phyloP scores from a whole-genome alignment of 2,797 vertebrate species.

The Balearica regulorum region DNA sequence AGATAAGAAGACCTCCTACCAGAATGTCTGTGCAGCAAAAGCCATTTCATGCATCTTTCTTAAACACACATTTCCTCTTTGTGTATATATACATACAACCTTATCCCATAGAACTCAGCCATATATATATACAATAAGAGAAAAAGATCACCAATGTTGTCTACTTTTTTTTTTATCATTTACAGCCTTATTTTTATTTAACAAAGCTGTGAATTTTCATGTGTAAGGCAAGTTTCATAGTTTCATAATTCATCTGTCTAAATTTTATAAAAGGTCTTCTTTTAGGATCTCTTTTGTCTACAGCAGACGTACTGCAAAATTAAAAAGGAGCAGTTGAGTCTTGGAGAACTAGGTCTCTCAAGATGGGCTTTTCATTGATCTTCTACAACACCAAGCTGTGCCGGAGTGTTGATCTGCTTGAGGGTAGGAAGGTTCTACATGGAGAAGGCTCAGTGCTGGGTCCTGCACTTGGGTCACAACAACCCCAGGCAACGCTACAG shows the following conservation, averaged over 20 bases:
- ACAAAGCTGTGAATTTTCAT: neutral
- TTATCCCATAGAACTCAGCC: neutral
- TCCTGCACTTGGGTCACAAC: too few species aligned
- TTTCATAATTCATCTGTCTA: neutral
- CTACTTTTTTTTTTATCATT: neutral
- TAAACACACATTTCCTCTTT: neutral
- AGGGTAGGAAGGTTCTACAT: too few species aligned
- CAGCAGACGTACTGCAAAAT: neutral
- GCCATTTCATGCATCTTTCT: neutral
- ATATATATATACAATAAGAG: neutral
- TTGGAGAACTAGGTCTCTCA: neutral
- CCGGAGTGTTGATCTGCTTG: too few species aligned
- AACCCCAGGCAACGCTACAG: too few species aligned
- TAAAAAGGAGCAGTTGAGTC: fast-evolving
- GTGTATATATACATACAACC: neutral
- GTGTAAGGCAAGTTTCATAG: neutral
- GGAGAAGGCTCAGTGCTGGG: too few species aligned
- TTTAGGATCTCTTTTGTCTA: neutral
- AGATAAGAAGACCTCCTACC: neutral
- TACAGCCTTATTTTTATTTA: neutral
- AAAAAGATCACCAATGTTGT: neutral
- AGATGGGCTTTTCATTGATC: neutral
- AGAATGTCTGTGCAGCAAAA: neutral
- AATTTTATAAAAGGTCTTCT: neutral
- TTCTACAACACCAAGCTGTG: neutral